A percentile compares a stretch with the other conserved stretches of the same genome.
phyloP scores from a whole-genome alignment of 2,888 invertebrate genomes.

The Acrobasis consociella region DNA sequence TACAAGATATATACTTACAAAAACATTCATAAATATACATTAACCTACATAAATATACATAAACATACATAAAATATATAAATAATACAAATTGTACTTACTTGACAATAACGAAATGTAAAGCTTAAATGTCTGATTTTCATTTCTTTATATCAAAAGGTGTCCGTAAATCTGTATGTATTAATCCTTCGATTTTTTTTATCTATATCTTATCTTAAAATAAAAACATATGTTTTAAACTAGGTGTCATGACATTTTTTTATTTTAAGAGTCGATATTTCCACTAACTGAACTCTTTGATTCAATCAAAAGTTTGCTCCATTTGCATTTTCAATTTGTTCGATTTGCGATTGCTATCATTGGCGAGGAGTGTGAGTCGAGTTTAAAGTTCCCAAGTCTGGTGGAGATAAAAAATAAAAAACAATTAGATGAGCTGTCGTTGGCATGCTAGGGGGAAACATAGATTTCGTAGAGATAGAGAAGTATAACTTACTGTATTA shows the following conservation, averaged over 20 bases:
- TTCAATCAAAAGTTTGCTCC: slow-evolving; percentile 17
- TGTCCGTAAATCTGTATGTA: too few relatives aligned
- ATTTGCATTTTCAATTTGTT: slow-evolving; percentile 26
- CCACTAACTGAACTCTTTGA: slow-evolving; percentile 2
- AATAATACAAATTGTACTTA: too few relatives aligned
- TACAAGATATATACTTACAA: too few relatives aligned
- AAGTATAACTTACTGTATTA: not conserved
- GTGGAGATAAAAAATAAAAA: slow-evolving; percentile 57
- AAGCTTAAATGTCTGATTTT: too few relatives aligned
- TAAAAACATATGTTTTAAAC: not conserved
- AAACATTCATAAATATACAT: too few relatives aligned
- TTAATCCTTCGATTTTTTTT: too few relatives aligned
- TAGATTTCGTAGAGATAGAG: not conserved
- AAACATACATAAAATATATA: too few relatives aligned
- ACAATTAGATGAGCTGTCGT: slow-evolving; percentile 78
- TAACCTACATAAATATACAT: too few relatives aligned
- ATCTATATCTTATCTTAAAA: too few relatives aligned
- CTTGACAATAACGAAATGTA: too few relatives aligned
- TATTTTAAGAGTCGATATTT: not conserved
- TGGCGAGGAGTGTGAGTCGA: slow-evolving; percentile 34
- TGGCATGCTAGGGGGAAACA: slow-evolving; percentile 51
- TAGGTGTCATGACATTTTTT: not conserved
- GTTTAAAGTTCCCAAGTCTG: slow-evolving; percentile 50
- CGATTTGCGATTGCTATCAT: slow-evolving; percentile 21
- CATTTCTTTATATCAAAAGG: too few relatives aligned